Evolutionary conservation across 2,888 invertebrate genomes (phyloP).

Genomic region (Abrostola triplasia): DNA sequence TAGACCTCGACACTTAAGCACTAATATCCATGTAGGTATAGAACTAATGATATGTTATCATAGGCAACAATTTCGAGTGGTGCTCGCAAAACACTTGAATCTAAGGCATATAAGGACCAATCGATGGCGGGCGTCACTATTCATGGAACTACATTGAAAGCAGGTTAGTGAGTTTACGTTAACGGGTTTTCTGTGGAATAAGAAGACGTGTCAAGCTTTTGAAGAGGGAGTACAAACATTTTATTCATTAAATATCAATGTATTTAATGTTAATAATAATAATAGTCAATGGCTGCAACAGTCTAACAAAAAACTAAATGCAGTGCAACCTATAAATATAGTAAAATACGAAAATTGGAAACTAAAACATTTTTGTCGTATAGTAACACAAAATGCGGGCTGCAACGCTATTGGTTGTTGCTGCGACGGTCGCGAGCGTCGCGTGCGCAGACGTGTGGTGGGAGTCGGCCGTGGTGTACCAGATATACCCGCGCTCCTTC

Average conservation of each 20-base stretch:
- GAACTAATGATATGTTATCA: slow-evolving; percentile 31
- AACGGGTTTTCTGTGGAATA: background rate
- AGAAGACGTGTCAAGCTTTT: background rate
- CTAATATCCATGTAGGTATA: slow-evolving; percentile 4
- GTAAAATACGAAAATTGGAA: background rate
- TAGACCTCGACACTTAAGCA: background rate
- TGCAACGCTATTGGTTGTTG: slow-evolving; percentile 19
- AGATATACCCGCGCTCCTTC: slow-evolving; percentile 93
- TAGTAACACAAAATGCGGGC: slow-evolving; percentile 34
- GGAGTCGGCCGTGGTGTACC: slow-evolving; percentile 92
- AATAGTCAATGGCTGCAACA: too few relatives aligned
- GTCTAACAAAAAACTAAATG: too few relatives aligned
- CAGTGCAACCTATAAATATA: too few relatives aligned
- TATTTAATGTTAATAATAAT: too few relatives aligned
- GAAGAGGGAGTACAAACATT: too few relatives aligned
- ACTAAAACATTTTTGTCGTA: background rate
- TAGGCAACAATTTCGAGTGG: slow-evolving; percentile 26
- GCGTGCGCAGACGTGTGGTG: slow-evolving; percentile 89
- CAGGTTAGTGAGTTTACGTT: slow-evolving; percentile 22
- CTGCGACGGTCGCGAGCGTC: slow-evolving; percentile 14
- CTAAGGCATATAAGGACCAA: slow-evolving; percentile 34
- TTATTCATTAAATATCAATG: too few relatives aligned
- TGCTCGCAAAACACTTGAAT: slow-evolving; percentile 30
- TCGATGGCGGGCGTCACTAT: slow-evolving; percentile 12
- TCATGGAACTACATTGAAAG: slow-evolving; percentile 13